These are phyloP conservation scores for Neelides sp. DNA, from an alignment of 1,140 invertebrate species.

Conservation along the genomic window DNA sequence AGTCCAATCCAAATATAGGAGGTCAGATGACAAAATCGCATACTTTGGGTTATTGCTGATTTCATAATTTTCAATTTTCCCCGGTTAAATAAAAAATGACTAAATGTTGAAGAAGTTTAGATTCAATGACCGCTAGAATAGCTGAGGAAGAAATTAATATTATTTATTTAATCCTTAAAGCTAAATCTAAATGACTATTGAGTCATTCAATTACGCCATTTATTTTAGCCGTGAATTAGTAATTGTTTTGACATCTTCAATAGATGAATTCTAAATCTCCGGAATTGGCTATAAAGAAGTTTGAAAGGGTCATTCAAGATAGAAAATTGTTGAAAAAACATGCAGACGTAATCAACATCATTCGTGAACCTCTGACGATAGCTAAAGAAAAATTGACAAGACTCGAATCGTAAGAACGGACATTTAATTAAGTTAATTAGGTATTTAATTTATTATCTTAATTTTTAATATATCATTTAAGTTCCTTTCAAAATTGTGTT, in stretches of 20 bases:
- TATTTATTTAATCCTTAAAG: too few species aligned
- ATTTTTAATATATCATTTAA: slow-evolving; percentile 1
- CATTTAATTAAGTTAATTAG: neutral
- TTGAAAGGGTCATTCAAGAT: neutral
- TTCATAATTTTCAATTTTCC: too few species aligned
- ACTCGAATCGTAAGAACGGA: slow-evolving; percentile 19
- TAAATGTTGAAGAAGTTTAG: too few species aligned
- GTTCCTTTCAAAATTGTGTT: neutral
- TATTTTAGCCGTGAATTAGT: neutral
- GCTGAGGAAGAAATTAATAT: too few species aligned
- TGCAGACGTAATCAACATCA: slow-evolving; percentile 4
- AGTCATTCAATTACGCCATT: too few species aligned
- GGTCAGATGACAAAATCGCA: too few species aligned
- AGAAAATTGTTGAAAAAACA: slow-evolving; percentile 6
- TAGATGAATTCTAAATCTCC: slow-evolving; percentile 1
- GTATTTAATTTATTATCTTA: neutral
- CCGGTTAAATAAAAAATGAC: too few species aligned
- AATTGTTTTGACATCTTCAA: neutral
- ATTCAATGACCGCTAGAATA: too few species aligned
- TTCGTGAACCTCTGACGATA: slow-evolving; percentile 8
- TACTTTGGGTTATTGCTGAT: too few species aligned
- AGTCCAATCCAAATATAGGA: too few species aligned
- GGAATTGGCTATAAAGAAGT: slow-evolving; percentile 2
- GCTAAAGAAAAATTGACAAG: slow-evolving; percentile 13
- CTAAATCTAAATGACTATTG: too few species aligned